These are phyloP conservation scores for Drosophila orena DNA, from an alignment of 1,140 invertebrate genomes.

Conservation along the genomic window DNA sequence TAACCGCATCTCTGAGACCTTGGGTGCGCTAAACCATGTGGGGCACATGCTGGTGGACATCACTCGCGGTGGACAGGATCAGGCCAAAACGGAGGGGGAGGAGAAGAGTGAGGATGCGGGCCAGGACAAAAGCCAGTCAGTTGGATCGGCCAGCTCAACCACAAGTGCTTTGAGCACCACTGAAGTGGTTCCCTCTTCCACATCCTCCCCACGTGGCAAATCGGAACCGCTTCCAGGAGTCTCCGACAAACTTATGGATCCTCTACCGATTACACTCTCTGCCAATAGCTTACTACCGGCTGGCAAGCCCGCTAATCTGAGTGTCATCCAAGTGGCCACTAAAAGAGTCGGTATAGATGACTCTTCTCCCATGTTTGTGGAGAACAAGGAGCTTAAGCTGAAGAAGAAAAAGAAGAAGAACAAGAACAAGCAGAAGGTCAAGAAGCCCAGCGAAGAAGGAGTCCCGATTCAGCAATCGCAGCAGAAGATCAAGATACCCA, in stretches of 20 bases:
- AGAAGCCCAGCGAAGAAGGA: conserved; percentile 84
- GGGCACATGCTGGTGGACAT: conserved; percentile 93
- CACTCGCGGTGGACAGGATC: conserved; percentile 86
- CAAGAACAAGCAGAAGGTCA: conserved; percentile 78
- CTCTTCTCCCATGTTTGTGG: conserved; percentile 71
- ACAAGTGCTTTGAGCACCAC: conserved; percentile 3
- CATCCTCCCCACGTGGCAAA: conserved; percentile 4
- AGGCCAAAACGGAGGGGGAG: conserved; percentile 69
- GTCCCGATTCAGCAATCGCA: conserved; percentile 40
- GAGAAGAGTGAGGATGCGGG: conserved; percentile 48
- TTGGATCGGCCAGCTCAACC: conserved; percentile 2
- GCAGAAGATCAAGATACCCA: conserved; percentile 73
- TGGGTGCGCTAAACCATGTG: conserved; percentile 92
- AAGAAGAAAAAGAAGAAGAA: conserved; percentile 81
- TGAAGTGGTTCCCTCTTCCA: conserved; percentile 11
- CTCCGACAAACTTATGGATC: conserved; percentile 62
- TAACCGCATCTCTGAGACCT: conserved; percentile 88
- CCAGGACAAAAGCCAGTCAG: not conserved
- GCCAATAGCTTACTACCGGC: conserved; percentile 71
- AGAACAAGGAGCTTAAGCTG: conserved; percentile 80
- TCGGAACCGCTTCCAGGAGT: conserved; percentile 52
- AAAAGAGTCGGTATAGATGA: conserved; percentile 79
- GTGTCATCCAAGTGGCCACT: conserved; percentile 59
- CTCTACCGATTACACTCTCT: conserved; percentile 49
- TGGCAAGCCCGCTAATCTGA: conserved; percentile 67